These are phyloP conservation scores for Clusia tigrina DNA, from an alignment of 2,888 invertebrate genomes.

Conservation along the genomic window DNA sequence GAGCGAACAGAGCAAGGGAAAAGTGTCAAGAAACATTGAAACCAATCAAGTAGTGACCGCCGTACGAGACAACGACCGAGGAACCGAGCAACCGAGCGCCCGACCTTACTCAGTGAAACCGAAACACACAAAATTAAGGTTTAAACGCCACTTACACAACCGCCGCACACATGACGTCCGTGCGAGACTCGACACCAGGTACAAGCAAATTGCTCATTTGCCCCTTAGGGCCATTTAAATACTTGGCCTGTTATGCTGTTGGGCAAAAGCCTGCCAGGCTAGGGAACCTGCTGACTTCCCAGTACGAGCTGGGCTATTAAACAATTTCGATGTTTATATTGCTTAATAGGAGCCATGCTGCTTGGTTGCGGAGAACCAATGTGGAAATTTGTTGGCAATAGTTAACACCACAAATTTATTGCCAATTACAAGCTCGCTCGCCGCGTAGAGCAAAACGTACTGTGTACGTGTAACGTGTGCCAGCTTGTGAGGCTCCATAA, in stretches of 20 bases:
- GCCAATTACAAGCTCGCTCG: constrained; percentile 50
- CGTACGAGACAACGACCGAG: constrained; percentile 1
- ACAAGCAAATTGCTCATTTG: constrained; percentile 42
- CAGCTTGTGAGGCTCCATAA: constrained; percentile 27
- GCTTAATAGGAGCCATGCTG: constrained; percentile 1
- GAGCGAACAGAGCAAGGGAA: constrained; percentile 30
- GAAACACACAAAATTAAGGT: constrained; percentile 9
- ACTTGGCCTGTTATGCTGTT: constrained; percentile 12
- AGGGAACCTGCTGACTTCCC: constrained; percentile 35
- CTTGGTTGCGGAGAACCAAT: not conserved
- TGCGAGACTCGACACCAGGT: constrained; percentile 28
- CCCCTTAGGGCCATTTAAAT: constrained; percentile 15
- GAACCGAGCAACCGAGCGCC: not conserved
- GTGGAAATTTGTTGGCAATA: not conserved
- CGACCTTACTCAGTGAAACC: constrained; percentile 10
- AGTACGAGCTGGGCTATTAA: constrained; percentile 10
- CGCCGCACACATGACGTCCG: constrained; percentile 35
- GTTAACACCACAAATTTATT: constrained; percentile 48
- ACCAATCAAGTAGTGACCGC: constrained; percentile 46
- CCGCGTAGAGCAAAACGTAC: constrained; percentile 35
- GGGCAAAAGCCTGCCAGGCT: not conserved
- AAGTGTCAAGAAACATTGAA: constrained; percentile 44
- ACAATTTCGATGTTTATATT: constrained; percentile 14
- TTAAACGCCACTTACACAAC: constrained; percentile 21
- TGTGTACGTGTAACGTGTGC: too few relatives aligned